These are phyloP conservation scores for Pachycephus smyrnensis DNA, from an alignment of 2,888 invertebrate genomes.

Conservation along the genomic window DNA sequence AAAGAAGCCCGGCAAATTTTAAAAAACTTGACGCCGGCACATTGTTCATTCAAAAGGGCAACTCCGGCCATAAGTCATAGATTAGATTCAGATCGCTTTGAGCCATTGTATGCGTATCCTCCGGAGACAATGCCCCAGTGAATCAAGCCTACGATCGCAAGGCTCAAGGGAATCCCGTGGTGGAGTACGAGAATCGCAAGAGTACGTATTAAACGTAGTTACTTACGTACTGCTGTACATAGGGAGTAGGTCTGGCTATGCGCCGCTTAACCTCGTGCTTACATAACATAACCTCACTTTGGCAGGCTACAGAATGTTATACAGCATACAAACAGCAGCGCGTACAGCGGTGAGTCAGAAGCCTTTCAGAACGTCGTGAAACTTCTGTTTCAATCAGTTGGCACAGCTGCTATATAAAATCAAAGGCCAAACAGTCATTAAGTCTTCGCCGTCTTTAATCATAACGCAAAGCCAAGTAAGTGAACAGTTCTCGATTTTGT, in stretches of 20 bases:
- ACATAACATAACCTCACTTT: not conserved
- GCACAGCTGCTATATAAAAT: not conserved
- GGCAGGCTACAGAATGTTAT: not conserved
- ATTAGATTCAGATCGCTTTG: slow-evolving; percentile 51
- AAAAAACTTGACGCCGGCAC: slow-evolving; percentile 24
- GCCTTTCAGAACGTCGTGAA: not conserved
- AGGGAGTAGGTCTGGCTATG: not conserved
- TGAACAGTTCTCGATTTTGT: not conserved
- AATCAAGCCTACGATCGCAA: slow-evolving; percentile 41
- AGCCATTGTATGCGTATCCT: slow-evolving; percentile 52
- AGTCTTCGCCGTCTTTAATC: not conserved
- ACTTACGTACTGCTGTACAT: not conserved
- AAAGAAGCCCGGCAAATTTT: slow-evolving; percentile 14
- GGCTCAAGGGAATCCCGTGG: slow-evolving; percentile 34
- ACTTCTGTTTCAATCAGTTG: not conserved
- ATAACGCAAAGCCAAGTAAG: not conserved
- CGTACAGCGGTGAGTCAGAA: not conserved
- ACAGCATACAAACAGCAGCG: not conserved
- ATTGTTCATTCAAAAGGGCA: slow-evolving; percentile 50
- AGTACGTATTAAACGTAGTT: not conserved
- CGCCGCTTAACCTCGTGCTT: not conserved
- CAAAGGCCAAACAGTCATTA: not conserved
- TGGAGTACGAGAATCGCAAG: not conserved
- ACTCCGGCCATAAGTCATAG: slow-evolving; percentile 48
- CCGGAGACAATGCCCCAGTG: slow-evolving; percentile 47